These are phyloP conservation scores for Protodeltote pygarga DNA, from an alignment of 2,888 invertebrate genomes.

Conservation along the genomic window DNA sequence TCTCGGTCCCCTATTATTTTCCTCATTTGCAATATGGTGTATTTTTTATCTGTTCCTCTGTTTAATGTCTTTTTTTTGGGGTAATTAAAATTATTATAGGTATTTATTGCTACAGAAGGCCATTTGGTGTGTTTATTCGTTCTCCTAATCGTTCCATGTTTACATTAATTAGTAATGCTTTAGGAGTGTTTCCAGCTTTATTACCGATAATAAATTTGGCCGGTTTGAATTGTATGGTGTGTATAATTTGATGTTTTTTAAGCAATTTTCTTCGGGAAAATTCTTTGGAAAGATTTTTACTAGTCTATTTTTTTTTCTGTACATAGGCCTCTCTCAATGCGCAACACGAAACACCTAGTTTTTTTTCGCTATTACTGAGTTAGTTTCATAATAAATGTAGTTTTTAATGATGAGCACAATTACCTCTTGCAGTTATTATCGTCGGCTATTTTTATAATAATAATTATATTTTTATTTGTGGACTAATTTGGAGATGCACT, in stretches of 20 bases:
- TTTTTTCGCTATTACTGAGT: no score
- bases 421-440: no score
- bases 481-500: no score
- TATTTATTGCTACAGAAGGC: conserved; percentile 81
- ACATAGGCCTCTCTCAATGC: no score
- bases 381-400: no score
- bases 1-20: conserved; percentile 59
- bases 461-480: no score
- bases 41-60: conserved; percentile 78
- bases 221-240: conserved; percentile 57
- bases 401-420: no score
- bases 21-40: conserved; percentile 81
- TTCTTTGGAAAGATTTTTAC: no score
- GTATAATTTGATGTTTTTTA: conserved; percentile 41
- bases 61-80: conserved; percentile 80
- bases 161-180: conserved; percentile 86
- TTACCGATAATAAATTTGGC: conserved; percentile 79
- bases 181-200: conserved; percentile 80
- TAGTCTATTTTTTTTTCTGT: no score
- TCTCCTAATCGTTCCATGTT: conserved; percentile 83
- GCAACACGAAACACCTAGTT: no score
- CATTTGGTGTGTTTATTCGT: conserved; percentile 81
- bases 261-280: background rate
- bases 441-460: no score
- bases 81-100: conserved; percentile 86